phyloP scores from a whole-genome alignment of 2,888 invertebrate species.

The Heliconius erato region DNA sequence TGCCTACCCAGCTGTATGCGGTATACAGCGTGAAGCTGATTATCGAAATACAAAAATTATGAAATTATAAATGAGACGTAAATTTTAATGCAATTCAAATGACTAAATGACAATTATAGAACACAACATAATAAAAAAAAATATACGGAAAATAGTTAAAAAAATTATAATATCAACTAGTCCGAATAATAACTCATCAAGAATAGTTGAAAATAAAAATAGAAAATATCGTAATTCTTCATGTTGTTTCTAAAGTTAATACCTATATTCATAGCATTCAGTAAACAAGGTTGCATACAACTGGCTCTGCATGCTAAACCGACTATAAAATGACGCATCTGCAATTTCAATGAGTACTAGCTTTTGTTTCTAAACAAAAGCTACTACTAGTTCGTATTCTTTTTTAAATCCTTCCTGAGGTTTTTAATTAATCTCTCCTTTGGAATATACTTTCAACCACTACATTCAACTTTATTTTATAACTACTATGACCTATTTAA shows the following conservation, averaged over 20 bases:
- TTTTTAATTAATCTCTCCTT: slow-evolving; percentile 3
- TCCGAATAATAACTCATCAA: background rate
- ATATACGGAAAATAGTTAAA: background rate
- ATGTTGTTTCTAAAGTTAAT: slow-evolving; percentile 8
- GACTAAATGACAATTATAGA: too few relatives aligned
- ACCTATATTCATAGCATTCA: slow-evolving; percentile 28
- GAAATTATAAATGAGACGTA: too few relatives aligned
- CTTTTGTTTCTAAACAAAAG: slow-evolving; percentile 46
- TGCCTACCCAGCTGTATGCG: too few relatives aligned
- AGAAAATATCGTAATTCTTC: slow-evolving; percentile 28
- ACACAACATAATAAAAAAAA: background rate
- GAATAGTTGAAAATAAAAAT: slow-evolving; percentile 21
- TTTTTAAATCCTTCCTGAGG: slow-evolving; percentile 17
- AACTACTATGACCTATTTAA: background rate
- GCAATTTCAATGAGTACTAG: slow-evolving; percentile 42
- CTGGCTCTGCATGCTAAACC: slow-evolving; percentile 42
- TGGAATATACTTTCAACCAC: background rate
- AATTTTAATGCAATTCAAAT: too few relatives aligned
- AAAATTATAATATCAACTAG: background rate
- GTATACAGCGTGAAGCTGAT: background rate
- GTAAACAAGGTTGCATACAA: slow-evolving; percentile 41
- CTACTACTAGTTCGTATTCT: slow-evolving; percentile 22
- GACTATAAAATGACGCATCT: slow-evolving; percentile 46
- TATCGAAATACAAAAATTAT: background rate
- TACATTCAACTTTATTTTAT: background rate